Percentiles rank a stretch among this genome's conserved stretches.
Conservation (phyloP, 2,113 vertebrate genomes). For the Serilophus lunatus region DNA sequence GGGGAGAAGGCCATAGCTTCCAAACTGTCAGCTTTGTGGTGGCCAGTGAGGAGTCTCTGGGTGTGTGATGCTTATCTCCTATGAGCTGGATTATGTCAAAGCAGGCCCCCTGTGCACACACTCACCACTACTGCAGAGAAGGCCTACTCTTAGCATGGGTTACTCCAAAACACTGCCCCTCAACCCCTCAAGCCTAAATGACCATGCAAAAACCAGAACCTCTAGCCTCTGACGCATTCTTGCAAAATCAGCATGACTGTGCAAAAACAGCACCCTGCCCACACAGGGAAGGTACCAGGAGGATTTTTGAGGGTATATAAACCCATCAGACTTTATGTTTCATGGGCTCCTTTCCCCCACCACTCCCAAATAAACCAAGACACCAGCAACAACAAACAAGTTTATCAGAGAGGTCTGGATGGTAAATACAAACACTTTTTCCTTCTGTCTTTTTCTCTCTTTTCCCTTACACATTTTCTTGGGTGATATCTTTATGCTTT, state of each 20-base stretch:
- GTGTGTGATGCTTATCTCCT: neutral
- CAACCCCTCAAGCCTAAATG: neutral
- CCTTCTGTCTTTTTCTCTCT: neutral
- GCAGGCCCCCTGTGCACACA: neutral
- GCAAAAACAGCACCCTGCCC: neutral
- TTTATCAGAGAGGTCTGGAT: neutral
- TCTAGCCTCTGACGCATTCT: too few species aligned
- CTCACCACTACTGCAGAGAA: neutral
- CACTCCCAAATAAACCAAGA: neutral
- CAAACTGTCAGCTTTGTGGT: neutral
- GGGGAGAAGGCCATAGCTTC: neutral
- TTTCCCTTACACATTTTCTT: neutral
- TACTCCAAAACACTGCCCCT: neutral
- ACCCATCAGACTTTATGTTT: neutral
- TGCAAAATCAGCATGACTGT: neutral
- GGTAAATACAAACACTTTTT: neutral
- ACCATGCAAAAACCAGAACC: neutral
- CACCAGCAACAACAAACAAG: neutral
- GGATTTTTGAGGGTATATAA: neutral
- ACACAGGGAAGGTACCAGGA: neutral
- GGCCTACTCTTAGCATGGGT: neutral
- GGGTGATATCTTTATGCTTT: neutral
- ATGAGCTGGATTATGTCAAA: neutral
- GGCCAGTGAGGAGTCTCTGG: neutral
- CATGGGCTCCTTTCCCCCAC: neutral